Percentiles rank a stretch among this genome's conserved stretches.
These are phyloP conservation scores for Pollenia angustigena DNA, from an alignment of 2,888 invertebrate species.

Conservation along the genomic window DNA sequence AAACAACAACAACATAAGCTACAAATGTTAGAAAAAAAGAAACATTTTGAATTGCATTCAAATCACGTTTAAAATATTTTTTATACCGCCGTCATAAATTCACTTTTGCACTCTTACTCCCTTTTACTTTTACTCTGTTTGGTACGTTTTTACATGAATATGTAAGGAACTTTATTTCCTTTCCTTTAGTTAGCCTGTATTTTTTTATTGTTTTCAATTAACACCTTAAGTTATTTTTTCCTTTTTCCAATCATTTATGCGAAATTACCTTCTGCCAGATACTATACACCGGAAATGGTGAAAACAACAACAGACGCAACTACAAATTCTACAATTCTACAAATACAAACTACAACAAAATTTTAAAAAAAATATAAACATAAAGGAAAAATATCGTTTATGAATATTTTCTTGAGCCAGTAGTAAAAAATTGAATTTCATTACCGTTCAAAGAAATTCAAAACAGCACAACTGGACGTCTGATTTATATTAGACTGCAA, in stretches of 20 bases:
- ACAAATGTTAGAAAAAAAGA: neutral
- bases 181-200: slow-evolving; percentile 22
- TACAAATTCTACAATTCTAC: slow-evolving; percentile 9
- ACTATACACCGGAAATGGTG: slow-evolving; percentile 54
- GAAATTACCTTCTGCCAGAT: slow-evolving; percentile 68
- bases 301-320: slow-evolving; percentile 43
- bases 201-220: slow-evolving; percentile 60
- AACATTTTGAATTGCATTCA: slow-evolving; percentile 67
- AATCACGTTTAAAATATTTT: slow-evolving; percentile 67
- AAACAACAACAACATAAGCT: slow-evolving; percentile 3
- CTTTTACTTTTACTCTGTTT: neutral
- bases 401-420: slow-evolving; percentile 34
- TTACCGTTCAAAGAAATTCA: slow-evolving; percentile 17
- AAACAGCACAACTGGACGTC: slow-evolving; percentile 9
- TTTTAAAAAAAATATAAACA: slow-evolving; percentile 35
- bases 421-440: slow-evolving; percentile 50
- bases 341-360: no score
- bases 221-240: slow-evolving; percentile 70
- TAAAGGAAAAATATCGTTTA: slow-evolving; percentile 16
- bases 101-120: neutral
- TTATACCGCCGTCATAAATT: slow-evolving; percentile 38
- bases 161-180: slow-evolving; percentile 36
- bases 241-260: slow-evolving; percentile 60
- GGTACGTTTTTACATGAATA: neutral
- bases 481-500: slow-evolving; percentile 30